These are phyloP conservation scores for Scaptomyza hsui DNA, from an alignment of 1,140 invertebrate species.

Conservation along the genomic window DNA sequence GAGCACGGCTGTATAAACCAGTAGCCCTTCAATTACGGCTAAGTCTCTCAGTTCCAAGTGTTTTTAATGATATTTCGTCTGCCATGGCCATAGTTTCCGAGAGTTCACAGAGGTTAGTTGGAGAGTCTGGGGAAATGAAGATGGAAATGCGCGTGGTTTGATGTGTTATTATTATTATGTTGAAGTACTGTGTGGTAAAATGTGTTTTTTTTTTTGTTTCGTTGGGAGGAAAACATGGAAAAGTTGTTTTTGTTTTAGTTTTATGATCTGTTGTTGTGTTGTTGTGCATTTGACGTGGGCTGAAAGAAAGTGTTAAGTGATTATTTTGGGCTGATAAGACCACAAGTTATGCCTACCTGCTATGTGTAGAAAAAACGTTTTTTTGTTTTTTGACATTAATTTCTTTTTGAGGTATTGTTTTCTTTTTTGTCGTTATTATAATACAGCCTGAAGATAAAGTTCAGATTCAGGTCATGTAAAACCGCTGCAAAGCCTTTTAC, in stretches of 20 bases:
- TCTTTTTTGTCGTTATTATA: slow-evolving; percentile 13
- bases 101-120: slow-evolving; percentile 47
- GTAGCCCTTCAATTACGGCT: slow-evolving; percentile 34
- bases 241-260: slow-evolving; percentile 22
- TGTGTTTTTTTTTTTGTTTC: too few relatives aligned
- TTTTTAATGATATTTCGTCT: slow-evolving; percentile 29
- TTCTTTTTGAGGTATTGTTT: not conserved
- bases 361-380: slow-evolving; percentile 22
- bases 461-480: slow-evolving; percentile 49
- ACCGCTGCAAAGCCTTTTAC: slow-evolving; percentile 49
- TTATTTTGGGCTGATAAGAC: slow-evolving; percentile 44
- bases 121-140: not conserved
- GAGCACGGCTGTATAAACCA: slow-evolving; percentile 9
- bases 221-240: slow-evolving; percentile 15
- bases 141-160: slow-evolving; percentile 13
- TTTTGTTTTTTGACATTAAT: slow-evolving; percentile 26
- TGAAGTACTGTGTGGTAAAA: slow-evolving; percentile 37
- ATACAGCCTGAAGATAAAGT: slow-evolving; percentile 14
- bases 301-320: slow-evolving; percentile 33
- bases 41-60: not conserved
- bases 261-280: slow-evolving; percentile 25
- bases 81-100: not conserved
- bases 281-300: slow-evolving; percentile 32
- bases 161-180: slow-evolving; percentile 46
- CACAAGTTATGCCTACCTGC: slow-evolving; percentile 35